Evolutionary conservation across 2,797 vertebrate genomes (phyloP), one percentile per base, ranked within the genome.

Genomic region (Paramormyrops hopkinsi): DNA sequence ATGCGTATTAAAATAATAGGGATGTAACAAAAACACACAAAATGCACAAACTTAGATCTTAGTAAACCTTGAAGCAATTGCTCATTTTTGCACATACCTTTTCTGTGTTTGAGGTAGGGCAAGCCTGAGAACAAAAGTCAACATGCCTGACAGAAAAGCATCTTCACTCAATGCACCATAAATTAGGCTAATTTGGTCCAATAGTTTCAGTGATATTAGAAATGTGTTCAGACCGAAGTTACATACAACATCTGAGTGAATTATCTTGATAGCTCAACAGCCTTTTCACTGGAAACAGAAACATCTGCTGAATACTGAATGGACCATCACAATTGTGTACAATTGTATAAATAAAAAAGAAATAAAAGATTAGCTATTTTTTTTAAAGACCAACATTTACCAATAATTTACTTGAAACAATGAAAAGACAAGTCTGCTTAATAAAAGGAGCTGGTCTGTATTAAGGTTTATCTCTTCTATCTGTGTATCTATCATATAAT

Each of bases 31-130:
- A 94, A 83, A 88, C 46, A 53, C 3, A 90, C 48, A 85, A 92
- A 93, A 91, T 90, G 92, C 89, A 85, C 89, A 92, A 92, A 94
- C 89, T 93, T 94, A 92, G 95, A 93, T 94, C 95, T 93, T 86
- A 92, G 91, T 94, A 93, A 97, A 97, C 94, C 97, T 97, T 97
- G 97, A 97, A 96, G 96, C 96, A 97, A 96, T 95, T 95, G 95
- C 93, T 93, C 93, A 92, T 88, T 88, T 89, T 86, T 92, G 84
- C 48, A 93, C 87, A 91, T 90, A 46, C 54, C 59, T 86, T 33
- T 87, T 41, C 12, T 25, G 19, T 14, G 14, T 54, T 53, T 48
- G 19, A 48, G 44, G 22, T 25, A 22, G 4, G 44, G 82, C 11
- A 51, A 37, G 17, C 5, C 25, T 33, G 65, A 22, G 37, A n/a